Percentiles rank a stretch among this genome's conserved stretches.
Conservation (phyloP, 2,797 vertebrate genomes). For the Ptychadena robeensis region DNA sequence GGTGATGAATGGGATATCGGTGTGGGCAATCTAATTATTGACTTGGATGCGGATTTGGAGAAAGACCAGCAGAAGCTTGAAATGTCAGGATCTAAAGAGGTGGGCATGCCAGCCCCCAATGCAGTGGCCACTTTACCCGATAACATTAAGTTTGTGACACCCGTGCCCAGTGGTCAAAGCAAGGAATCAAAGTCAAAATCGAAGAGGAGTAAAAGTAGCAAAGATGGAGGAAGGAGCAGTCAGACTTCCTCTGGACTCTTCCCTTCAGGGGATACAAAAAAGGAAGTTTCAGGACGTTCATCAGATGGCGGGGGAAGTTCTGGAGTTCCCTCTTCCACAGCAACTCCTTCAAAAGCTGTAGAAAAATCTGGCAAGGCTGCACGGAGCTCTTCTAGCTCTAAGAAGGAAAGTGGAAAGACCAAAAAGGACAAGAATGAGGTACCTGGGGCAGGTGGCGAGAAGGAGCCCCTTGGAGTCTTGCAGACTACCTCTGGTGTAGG, state of each 20-base stretch:
- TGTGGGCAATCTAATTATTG: slow-evolving; percentile 99
- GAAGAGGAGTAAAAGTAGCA: slow-evolving; percentile 97
- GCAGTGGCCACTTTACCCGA: slow-evolving; percentile 95
- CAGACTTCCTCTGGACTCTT: slow-evolving; percentile 76
- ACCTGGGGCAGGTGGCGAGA: slow-evolving; percentile 80
- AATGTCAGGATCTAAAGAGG: slow-evolving; percentile 98
- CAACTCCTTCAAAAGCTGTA: slow-evolving; percentile 76
- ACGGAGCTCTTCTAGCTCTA: slow-evolving; percentile 86
- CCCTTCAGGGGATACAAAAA: slow-evolving; percentile 85
- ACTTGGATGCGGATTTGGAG: slow-evolving; percentile 99
- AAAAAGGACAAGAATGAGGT: slow-evolving; percentile 96
- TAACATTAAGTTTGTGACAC: slow-evolving; percentile 98
- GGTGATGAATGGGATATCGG: slow-evolving; percentile 99
- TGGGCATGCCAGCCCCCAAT: slow-evolving; percentile 89
- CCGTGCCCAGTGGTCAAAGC: slow-evolving; percentile 94
- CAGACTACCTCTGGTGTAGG: slow-evolving; percentile 83
- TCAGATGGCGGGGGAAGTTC: slow-evolving; percentile 80
- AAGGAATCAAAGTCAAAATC: slow-evolving; percentile 99
- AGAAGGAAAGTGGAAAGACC: slow-evolving; percentile 90
- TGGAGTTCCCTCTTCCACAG: slow-evolving; percentile 70
- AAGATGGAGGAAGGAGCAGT: slow-evolving; percentile 91
- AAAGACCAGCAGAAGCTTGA: slow-evolving; percentile 98
- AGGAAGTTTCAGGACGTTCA: slow-evolving; percentile 89
- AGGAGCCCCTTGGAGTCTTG: slow-evolving; percentile 85
- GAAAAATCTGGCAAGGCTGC: slow-evolving; percentile 92